These are phyloP conservation scores for Labroides dimidiatus DNA, from an alignment of 2,797 vertebrate species.

Conservation along the genomic window DNA sequence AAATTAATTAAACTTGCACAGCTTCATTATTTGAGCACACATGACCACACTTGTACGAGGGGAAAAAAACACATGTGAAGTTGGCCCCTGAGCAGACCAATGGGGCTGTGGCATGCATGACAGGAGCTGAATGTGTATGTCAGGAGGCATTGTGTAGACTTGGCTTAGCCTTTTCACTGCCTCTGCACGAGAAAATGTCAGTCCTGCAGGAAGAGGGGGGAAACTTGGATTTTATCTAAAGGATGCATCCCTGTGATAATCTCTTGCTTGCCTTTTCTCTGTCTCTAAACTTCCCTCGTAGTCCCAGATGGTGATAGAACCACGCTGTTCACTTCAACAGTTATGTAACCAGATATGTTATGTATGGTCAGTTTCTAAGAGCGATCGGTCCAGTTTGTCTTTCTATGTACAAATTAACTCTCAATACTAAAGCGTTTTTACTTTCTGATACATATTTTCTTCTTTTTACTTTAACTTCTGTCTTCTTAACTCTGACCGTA, in stretches of 20 bases:
- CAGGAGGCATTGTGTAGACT: slow-evolving; percentile 46
- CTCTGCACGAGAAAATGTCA: slow-evolving; percentile 35
- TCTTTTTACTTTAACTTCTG: background rate
- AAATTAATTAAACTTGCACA: slow-evolving; percentile 5
- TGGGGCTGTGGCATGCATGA: slow-evolving; percentile 53
- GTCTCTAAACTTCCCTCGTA: background rate
- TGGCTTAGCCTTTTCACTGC: slow-evolving; percentile 43
- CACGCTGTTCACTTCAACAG: slow-evolving; percentile 23
- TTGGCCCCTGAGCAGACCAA: slow-evolving; percentile 33
- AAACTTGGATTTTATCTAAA: background rate
- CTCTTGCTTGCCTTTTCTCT: background rate
- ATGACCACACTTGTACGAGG: slow-evolving; percentile 13
- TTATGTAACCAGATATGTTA: slow-evolving; percentile 58
- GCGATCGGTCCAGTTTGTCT: background rate
- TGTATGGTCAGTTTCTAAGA: background rate
- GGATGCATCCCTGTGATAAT: background rate
- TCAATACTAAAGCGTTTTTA: background rate
- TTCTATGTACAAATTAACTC: background rate
- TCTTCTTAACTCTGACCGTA: background rate
- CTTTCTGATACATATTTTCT: background rate
- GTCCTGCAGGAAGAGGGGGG: slow-evolving; percentile 52
- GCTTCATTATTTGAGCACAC: background rate
- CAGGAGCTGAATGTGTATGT: slow-evolving; percentile 45
- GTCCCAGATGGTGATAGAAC: slow-evolving; percentile 13
- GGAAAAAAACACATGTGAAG: background rate